Conservation (phyloP, 2,113 vertebrate genomes). For the Probosciger aterrimus region DNA sequence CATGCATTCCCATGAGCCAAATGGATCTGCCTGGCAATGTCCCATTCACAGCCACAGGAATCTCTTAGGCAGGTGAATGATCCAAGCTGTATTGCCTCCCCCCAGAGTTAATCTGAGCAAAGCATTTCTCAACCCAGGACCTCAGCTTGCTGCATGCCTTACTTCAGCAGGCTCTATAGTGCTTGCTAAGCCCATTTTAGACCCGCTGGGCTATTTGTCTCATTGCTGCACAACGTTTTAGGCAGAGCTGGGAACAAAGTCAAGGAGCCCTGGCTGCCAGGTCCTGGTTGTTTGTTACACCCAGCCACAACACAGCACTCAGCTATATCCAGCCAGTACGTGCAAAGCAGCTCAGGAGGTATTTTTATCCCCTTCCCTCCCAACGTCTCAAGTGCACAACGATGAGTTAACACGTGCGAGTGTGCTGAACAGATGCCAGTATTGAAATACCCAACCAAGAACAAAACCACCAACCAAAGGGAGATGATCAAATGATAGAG, state of each 20-base stretch:
- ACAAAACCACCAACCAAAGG: background rate
- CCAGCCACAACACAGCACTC: background rate
- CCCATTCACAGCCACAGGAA: background rate
- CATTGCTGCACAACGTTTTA: background rate
- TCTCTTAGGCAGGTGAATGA: background rate
- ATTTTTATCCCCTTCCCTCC: background rate
- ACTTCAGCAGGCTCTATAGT: background rate
- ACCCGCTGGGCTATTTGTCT: background rate
- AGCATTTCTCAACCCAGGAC: background rate
- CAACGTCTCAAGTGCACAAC: background rate
- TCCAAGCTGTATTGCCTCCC: background rate
- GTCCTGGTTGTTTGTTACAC: background rate
- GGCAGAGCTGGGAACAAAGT: background rate
- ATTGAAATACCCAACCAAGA: background rate
- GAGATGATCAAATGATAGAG: background rate
- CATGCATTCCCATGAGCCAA: background rate
- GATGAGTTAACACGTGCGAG: background rate
- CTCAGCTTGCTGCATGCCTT: background rate
- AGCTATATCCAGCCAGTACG: background rate
- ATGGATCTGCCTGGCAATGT: background rate
- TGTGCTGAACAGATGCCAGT: background rate
- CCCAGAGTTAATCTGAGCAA: background rate
- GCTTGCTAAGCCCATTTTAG: background rate
- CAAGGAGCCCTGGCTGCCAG: background rate
- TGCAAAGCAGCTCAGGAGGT: background rate